Percentiles rank a stretch among this genome's conserved stretches.
These are phyloP conservation scores for Falco naumanni DNA, from an alignment of 2,797 vertebrate genomes.

Conservation along the genomic window DNA sequence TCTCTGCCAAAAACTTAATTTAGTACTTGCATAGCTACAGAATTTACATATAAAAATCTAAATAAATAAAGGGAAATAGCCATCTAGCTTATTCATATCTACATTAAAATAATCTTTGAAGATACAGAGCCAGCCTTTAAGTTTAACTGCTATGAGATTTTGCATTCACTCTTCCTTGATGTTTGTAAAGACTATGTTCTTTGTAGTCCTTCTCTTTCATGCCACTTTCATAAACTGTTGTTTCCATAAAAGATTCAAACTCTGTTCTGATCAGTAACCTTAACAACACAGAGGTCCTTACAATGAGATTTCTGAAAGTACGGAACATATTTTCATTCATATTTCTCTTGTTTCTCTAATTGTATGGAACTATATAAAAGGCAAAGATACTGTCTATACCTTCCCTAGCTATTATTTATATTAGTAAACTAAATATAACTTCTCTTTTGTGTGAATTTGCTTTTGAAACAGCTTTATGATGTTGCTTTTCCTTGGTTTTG, in stretches of 20 bases:
- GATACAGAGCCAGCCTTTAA: neutral
- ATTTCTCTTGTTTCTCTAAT: neutral
- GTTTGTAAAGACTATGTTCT: neutral
- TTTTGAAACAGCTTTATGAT: neutral
- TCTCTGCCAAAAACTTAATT: neutral
- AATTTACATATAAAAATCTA: neutral
- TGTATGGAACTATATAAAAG: neutral
- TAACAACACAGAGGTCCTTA: neutral
- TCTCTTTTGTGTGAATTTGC: neutral
- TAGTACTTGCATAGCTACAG: neutral
- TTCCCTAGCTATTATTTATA: neutral
- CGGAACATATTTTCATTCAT: neutral
- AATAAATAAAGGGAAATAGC: neutral
- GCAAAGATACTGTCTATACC: neutral
- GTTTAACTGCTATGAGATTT: neutral
- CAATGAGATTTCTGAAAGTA: neutral
- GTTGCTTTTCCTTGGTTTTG: neutral
- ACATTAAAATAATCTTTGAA: neutral
- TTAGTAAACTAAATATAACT: neutral
- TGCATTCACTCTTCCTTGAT: neutral
- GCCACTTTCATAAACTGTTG: neutral
- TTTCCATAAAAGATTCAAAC: neutral
- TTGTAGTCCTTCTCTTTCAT: neutral
- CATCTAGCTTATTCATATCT: neutral
- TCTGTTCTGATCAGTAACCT: neutral